Evolutionary conservation across 64 coral and sea anemone species (phyloP), one percentile per base, ranked within the genome.

Genomic region (Pocillopora verrucosa): DNA sequence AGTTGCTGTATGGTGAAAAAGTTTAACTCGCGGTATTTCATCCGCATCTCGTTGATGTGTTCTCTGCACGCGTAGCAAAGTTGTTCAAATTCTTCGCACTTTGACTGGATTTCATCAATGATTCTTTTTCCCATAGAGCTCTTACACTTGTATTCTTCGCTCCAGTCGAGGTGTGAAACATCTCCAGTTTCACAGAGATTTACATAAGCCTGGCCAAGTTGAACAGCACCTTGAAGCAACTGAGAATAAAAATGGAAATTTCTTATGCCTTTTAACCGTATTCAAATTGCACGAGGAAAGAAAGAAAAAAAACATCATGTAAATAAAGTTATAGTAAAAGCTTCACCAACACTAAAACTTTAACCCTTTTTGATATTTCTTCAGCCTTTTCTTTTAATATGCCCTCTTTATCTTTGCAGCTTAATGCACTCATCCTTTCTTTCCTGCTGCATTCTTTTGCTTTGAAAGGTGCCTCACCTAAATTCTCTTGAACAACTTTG

Each of bases 1-100:
- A 95, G 36, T 37, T 95, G 94, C 17, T 89, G 85, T 34, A 87
- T 91, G 11, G 90, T 95, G n/a, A 80, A 95, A 79, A 92, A 84
- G 73, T 95, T 95, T 4, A 95, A 60, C 17, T 95, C 80, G 20
- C 36, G 77, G 59, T 84, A 80, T 72, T 89, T 17, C 38, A 85
- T 89, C 38, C 94, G 82, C 72, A 86, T 80, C 3, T 10, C 17
- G 79, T 92, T 77, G 15, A 95, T 61, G 45, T 83, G 76, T 36
- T 84, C 80, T 74, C 65, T 92, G 73, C 90, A 89, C 22, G 60
- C 30, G 38, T 22, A 62, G 17, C 79, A 77, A 58, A 37, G 59
- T 38, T 82, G 12, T 37, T 95, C 89, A 70, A 91, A 76, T 58
- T 76, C 30, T 0, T 79, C 25, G 36, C 72, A 83, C 72, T 95